Base-by-base conservation (phyloP, 2,113 vertebrate species). In the Erythrocercus mccallii region DNA sequence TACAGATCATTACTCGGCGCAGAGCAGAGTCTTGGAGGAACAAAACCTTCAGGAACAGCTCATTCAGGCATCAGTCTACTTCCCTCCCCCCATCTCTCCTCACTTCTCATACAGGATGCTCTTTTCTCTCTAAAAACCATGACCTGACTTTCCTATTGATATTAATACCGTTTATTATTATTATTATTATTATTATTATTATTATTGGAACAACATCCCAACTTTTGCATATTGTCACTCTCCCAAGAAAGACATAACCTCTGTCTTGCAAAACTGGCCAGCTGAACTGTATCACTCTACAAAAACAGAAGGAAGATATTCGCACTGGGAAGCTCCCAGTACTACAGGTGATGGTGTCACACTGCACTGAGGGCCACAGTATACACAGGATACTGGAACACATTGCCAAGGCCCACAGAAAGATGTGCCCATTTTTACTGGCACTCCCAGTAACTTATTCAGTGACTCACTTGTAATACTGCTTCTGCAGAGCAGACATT, bases 401-500 rank as follows among this genome's bases (percentile, higher is more conserved):
- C 10, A 10, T 19, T 87, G n/a, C 56, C 81, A 40, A 71, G 27
- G 57, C 81, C 54, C 64, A 42, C 1, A 68, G 47, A 58, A 81
- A 73, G 51, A 47, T 37, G 54, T 25, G 27, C 35, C 35, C 23
- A 11, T 57, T 62, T n/a, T 72, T 38, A 12, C 23, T 57, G 56
- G 90, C 37, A 38, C 37, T 83, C 17, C 47, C 82, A 86, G 14
- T 4, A 64, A 13, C 31, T 37, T 11, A 16, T 33, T 15, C 74
- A 85, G n/a, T 2, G 5, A 93, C 98, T 56, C 97, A 99, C 99
- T 99, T 99, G 97, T 99, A 99, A 98, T 99, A 99, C 95, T 99
- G 99, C 60, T 99, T 99, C 98, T 99, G 99, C 79, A 99, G 98
- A 23, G 99, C 99, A 4, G 98, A 98, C 99, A 99, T 99, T 97